Evolutionary conservation across 1,140 invertebrate genomes (phyloP).

Genomic region (Medauroidea extradentata): DNA sequence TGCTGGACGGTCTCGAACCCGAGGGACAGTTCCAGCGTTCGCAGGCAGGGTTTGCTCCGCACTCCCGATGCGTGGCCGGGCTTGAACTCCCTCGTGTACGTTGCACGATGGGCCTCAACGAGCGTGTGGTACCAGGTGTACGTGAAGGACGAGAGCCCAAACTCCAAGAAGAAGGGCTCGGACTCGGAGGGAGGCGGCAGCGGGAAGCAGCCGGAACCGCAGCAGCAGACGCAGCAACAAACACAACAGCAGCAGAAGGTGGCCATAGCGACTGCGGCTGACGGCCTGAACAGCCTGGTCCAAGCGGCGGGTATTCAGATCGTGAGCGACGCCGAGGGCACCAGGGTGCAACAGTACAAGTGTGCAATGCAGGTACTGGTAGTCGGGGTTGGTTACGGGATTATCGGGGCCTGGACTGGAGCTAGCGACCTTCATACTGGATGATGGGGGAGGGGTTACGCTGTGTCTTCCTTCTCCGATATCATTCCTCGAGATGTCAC

Average conservation of each 20-base stretch:
- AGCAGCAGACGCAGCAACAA: constrained; percentile 20
- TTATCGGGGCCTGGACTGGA: too few relatives aligned
- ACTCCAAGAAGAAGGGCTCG: constrained; percentile 22
- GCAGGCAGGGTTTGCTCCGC: too few relatives aligned
- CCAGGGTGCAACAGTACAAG: constrained; percentile 48
- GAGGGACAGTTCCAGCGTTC: too few relatives aligned
- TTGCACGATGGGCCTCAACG: not conserved
- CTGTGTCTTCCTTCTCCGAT: too few relatives aligned
- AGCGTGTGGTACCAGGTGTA: constrained; percentile 37
- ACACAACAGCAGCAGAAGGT: constrained; percentile 30
- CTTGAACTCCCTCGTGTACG: too few relatives aligned
- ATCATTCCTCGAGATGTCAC: too few relatives aligned
- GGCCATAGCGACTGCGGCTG: constrained; percentile 28
- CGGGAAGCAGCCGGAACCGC: not conserved
- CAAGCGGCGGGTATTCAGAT: constrained; percentile 51
- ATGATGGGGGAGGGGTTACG: too few relatives aligned
- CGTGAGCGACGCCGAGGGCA: constrained; percentile 44
- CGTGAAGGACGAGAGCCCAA: constrained; percentile 50
- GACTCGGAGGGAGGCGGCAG: not conserved
- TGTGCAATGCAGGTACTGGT: constrained; percentile 47
- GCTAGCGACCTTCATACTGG: too few relatives aligned
- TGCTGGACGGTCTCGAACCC: too few relatives aligned
- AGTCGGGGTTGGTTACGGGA: too few relatives aligned
- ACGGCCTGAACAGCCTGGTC: constrained; percentile 44
- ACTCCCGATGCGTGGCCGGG: too few relatives aligned